Percentiles rank a stretch among this genome's conserved stretches.
Evolutionary conservation across 2,113 vertebrate genomes (phyloP).

Genomic region (Calonectris borealis): DNA sequence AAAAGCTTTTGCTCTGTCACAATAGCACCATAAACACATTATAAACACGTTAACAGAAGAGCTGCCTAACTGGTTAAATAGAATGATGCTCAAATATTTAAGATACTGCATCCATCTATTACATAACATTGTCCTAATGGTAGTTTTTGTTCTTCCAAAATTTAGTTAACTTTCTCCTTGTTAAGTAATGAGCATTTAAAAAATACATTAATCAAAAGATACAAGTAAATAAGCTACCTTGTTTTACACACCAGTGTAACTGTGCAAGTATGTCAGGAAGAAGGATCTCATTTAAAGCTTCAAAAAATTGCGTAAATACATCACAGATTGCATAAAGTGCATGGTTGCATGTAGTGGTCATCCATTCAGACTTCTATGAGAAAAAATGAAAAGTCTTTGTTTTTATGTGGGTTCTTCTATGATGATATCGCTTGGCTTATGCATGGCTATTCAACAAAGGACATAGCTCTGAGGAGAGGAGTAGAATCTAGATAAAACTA

Average conservation of each 20-base stretch:
- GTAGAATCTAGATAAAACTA: background rate
- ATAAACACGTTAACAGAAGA: background rate
- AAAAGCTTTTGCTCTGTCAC: background rate
- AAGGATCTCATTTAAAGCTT: constrained; percentile 91
- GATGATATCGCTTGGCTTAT: background rate
- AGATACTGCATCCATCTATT: background rate
- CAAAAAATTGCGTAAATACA: constrained; percentile 96
- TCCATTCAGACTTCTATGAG: constrained; percentile 95
- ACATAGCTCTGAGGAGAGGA: background rate
- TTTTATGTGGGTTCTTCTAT: background rate
- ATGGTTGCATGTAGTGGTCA: constrained; percentile 98
- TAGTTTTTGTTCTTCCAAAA: background rate
- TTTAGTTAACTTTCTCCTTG: background rate
- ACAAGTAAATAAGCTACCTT: constrained; percentile 80
- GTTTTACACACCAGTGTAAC: constrained; percentile 96
- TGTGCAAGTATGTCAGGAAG: constrained; percentile 92
- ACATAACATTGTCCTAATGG: background rate
- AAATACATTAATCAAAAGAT: background rate
- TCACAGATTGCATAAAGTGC: constrained; percentile 97
- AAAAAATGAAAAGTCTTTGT: background rate
- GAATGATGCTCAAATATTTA: background rate
- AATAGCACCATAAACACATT: background rate
- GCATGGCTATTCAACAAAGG: background rate
- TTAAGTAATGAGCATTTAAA: background rate
- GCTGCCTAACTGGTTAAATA: background rate